These are phyloP conservation scores for Limnothrissa miodon DNA, from an alignment of 2,113 vertebrate species.

Conservation along the genomic window DNA sequence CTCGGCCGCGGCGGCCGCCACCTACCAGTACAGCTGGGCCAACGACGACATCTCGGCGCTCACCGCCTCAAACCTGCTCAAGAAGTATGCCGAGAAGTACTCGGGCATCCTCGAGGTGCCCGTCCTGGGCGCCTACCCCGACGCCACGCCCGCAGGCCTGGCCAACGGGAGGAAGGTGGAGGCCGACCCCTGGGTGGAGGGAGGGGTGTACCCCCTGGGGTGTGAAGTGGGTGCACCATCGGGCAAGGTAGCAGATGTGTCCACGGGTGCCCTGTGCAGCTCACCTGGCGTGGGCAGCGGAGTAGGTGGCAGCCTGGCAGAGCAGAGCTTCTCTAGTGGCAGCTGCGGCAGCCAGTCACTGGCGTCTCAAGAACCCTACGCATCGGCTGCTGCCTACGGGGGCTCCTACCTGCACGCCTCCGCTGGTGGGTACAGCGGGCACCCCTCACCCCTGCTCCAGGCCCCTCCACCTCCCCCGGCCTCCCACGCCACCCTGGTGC, in stretches of 20 bases:
- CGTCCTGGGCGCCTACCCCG: slow-evolving; percentile 78
- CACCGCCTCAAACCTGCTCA: slow-evolving; percentile 95
- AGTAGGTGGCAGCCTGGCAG: slow-evolving; percentile 79
- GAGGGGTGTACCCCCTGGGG: slow-evolving; percentile 90
- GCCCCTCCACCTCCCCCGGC: slow-evolving; percentile 77
- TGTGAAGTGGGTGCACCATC: slow-evolving; percentile 79
- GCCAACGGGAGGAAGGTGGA: slow-evolving; percentile 92
- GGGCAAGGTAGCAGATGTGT: slow-evolving; percentile 88
- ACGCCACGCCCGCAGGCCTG: slow-evolving; percentile 72
- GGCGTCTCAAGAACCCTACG: slow-evolving; percentile 91
- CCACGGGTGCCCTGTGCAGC: slow-evolving; percentile 86
- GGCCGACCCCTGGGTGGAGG: slow-evolving; percentile 91
- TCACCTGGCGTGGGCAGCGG: slow-evolving; percentile 88
- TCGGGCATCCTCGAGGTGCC: slow-evolving; percentile 95
- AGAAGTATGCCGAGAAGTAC: slow-evolving; percentile 98
- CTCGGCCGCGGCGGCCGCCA: slow-evolving; percentile 38
- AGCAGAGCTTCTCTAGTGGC: slow-evolving; percentile 91
- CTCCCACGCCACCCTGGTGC: slow-evolving; percentile 80
- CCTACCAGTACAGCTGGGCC: slow-evolving; percentile 97
- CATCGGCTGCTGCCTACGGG: slow-evolving; percentile 89
- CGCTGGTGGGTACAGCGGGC: slow-evolving; percentile 85
- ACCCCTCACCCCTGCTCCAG: slow-evolving; percentile 89
- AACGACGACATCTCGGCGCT: slow-evolving; percentile 98
- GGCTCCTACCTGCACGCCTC: slow-evolving; percentile 88
- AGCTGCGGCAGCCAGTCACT: slow-evolving; percentile 87